Evolutionary conservation across 2,797 vertebrate species (phyloP), one percentile per base, ranked within the genome.

Genomic region (Kryptolebias ocellatus): DNA sequence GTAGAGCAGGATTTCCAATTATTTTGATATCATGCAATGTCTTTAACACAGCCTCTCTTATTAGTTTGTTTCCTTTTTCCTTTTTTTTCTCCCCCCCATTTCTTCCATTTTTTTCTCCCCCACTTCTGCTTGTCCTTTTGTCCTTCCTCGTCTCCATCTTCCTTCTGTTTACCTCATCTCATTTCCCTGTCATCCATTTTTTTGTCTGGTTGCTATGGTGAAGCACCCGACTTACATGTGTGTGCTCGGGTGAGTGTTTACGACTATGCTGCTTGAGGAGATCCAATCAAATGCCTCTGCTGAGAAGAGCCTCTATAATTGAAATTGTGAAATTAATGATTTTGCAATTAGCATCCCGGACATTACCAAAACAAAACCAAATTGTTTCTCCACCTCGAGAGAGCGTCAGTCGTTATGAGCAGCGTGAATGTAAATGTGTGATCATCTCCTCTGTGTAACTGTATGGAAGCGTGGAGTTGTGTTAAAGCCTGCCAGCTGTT

Each of bases 201-300:
- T 74, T 83, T 81, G 70, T 82, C 74, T 87, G 73, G 89, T 93
- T 92, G 85, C 83, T 82, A 91, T 89, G 83, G 91, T 68, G 81
- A 92, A 73, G 58, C 69, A 46, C 70, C 76, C 67, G 75, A 65
- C 53, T 45, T 56, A n/a, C 4, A 39, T 49, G 45, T 45, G 45
- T 58, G 47, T 56, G 46, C 58, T 44, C 39, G 34, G 56, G 49
- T 61, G 53, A 65, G 61, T 75, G 52, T 44, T 11, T 50, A 16
- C 14, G 44, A 37, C 49, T 60, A 17, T 71, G 61, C 46, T 51
- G 1, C 18, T 56, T 76, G 74, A 75, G 70, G 72, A 87, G 84
- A 88, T 79, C 80, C 84, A 85, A 83, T 89, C 77, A 79, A 74
- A 86, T 81, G 74, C 53, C 64, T 81, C 49, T 20, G 24, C 66